Base-by-base conservation (phyloP, 2,113 vertebrate species). In the Panthera leo region DNA sequence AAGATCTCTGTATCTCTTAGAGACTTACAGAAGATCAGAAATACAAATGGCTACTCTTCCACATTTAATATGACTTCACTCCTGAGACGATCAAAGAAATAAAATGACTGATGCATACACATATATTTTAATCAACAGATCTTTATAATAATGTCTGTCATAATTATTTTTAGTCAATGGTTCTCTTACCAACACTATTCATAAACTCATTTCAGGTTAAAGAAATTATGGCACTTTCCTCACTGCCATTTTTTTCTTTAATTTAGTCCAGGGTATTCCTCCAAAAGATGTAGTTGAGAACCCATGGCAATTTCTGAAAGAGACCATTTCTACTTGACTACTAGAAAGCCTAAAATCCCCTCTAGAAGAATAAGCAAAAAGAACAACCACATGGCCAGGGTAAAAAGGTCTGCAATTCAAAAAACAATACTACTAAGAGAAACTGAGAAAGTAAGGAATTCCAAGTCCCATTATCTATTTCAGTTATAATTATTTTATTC, bases 391-490 rank as follows among this genome's bases (percentile, higher is more conserved):
- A 63, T 1, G 75, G 48, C 25, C 45, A 42, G 0, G 34, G 5
- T 14, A 58, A 13, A 25, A 91, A 36, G 48, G 2, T 80, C 31
- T 82, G 31, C 27, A 87, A 90, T 18, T 86, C 63, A 91, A 89
- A 88, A 89, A 85, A 84, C 16, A 94, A 73, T 5, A 29, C 36
- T 88, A 9, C 6, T 67, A 73, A 53, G 55, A 53, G 68, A 96
- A 94, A 93, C 45, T 39, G 94, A 94, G 58, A 78, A 79, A 95
- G 91, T 21, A 61, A 87, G 39, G 12, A 87, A 86, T 70, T 86
- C 71, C 31, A 61, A 87, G 96, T 84, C 68, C n/a, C n/a, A 63
- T 12, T 12, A 36, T 34, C n/a, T 68, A 86, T 63, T 76, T 94
- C 45, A 73, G 68, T 89, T 89, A 53, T 42, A 82, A 86, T 48